Base-by-base conservation (phyloP, 2,113 vertebrate genomes). In the Rhinichthys klamathensis region DNA sequence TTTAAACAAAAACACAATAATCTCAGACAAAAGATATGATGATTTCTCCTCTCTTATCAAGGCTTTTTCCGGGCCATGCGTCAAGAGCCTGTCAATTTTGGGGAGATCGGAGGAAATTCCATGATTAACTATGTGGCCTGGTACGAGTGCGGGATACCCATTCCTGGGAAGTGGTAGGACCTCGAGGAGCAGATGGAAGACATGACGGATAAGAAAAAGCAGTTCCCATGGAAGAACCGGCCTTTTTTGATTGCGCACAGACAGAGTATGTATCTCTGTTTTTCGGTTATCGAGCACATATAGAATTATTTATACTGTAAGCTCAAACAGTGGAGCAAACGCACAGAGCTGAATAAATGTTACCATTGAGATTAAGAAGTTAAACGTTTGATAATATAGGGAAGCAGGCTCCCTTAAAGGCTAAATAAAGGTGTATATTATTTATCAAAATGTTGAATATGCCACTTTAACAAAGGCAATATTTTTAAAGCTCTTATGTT, bases 351-450 rank as follows among this genome's bases (percentile, higher is more conserved):
- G 82, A 90, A 90, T 32, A 51, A 87, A 89, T 91, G 80, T 83
- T 70, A 86, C 86, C 80, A 92, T 91, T 87, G 91, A 88, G 88
- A 89, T 91, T 85, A 84, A 85, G 85, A 85, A 91, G 84, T 56
- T 51, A 25, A 75, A 76, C 60, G 73, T 74, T 79, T 60, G 61
- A 96, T 94, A 89, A 94, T 87, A 92, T 92, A 92, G 97, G 98
- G 97, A 97, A 99, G 98, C 98, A 97, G 98, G 98, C 98, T 99
- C 97, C 97, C 97, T 97, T 90, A 93, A 94, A 91, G 96, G 95
- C 97, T 94, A 94, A 95, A 89, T 67, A 2, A 72, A 94, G 94
- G 94, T 97, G 95, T 97, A 94, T 96, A 96, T 97, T 98, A 99
- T 99, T 98, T 99, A 98, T 98, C 97, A 94, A 88, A 21, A 84